Base-by-base conservation (phyloP, 2,797 vertebrate genomes). In the Rachycentron canadum region DNA sequence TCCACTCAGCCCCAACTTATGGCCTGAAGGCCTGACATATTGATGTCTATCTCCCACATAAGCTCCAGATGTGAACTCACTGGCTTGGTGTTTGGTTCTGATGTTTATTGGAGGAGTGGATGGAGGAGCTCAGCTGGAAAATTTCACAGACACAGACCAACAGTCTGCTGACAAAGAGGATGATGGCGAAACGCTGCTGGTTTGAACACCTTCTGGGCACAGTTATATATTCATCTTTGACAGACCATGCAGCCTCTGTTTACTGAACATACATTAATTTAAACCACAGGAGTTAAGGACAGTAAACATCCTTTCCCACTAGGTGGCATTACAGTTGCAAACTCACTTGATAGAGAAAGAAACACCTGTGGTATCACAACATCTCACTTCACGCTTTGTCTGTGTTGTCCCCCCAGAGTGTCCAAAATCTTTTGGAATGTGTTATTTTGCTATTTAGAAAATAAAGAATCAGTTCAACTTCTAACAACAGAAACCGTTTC, bases 301-400 rank as follows among this genome's bases (percentile, higher is more conserved):
- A 88, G 71, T 91, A 13, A 68, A 69, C 34, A 26, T 52, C 12
- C 38, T 73, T 34, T 64, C 47, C 91, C 94, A 94, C 93, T 93
- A 94, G 94, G 92, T 91, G 94, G 93, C 93, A 92, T 84, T 91
- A 68, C 76, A 90, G 91, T 69, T 88, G 90, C 85, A 94, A 86
- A 87, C 65, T 85, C 84, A 71, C 77, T 23, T 58, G 41, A 61
- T 7, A 25, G 49, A 74, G 67, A 34, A 59, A 76, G 66, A 32
- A 82, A 89, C 90, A 93, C 90, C 90, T 90, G 88, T 85, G 76
- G 66, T 81, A 90, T 86, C 75, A 81, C 63, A 81, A 67, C 69
- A 76, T 83, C 79, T 80, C 62, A 85, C 79, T 82, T 88, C 75
- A 57, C 62, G 30, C 77, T 85, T 70, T 84, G 75, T 79, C 75